Evolutionary conservation across 2,113 vertebrate species (phyloP).

Genomic region (Xiphophorus couchianus): DNA sequence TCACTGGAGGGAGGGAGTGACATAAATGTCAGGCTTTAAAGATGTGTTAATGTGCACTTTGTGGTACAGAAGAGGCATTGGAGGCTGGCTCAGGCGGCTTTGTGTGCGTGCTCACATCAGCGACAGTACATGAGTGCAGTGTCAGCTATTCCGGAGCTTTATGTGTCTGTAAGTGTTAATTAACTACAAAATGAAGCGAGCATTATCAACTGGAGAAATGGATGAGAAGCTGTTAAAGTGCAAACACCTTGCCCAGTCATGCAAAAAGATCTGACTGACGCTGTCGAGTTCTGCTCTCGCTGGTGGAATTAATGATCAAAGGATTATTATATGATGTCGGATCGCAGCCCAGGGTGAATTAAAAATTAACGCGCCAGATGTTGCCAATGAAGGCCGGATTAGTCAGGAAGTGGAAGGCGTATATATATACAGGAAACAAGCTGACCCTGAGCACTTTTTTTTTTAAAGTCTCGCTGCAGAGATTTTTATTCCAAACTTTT

Average conservation of each 20-base stretch:
- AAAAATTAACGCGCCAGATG: conserved; percentile 48
- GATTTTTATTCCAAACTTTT: neutral
- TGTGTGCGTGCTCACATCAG: conserved; percentile 30
- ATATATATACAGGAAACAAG: conserved; percentile 6
- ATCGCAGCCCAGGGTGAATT: conserved; percentile 46
- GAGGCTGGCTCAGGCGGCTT: conserved; percentile 20
- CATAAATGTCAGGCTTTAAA: conserved; percentile 62
- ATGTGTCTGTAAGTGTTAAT: conserved; percentile 55
- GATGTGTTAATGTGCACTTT: conserved; percentile 67
- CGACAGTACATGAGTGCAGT: neutral
- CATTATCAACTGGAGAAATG: conserved; percentile 35
- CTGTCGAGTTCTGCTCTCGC: conserved; percentile 45
- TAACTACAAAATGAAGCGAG: conserved; percentile 37
- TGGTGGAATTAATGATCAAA: conserved; percentile 57
- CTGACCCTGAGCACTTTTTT: conserved; percentile 5
- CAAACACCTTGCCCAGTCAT: conserved; percentile 55
- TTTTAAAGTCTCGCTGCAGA: neutral
- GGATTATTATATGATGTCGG: conserved; percentile 55
- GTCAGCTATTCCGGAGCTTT: conserved; percentile 28
- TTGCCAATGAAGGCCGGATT: conserved; percentile 28
- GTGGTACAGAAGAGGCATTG: conserved; percentile 43
- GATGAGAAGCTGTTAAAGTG: conserved; percentile 49
- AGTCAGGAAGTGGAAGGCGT: conserved; percentile 26
- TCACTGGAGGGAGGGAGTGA: conserved; percentile 18
- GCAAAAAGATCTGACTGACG: conserved; percentile 57